A percentile compares a stretch with the other conserved stretches of the same genome.
These are phyloP conservation scores for Rhizoglyphus robini DNA, from an alignment of 1,140 invertebrate genomes.

Conservation along the genomic window DNA sequence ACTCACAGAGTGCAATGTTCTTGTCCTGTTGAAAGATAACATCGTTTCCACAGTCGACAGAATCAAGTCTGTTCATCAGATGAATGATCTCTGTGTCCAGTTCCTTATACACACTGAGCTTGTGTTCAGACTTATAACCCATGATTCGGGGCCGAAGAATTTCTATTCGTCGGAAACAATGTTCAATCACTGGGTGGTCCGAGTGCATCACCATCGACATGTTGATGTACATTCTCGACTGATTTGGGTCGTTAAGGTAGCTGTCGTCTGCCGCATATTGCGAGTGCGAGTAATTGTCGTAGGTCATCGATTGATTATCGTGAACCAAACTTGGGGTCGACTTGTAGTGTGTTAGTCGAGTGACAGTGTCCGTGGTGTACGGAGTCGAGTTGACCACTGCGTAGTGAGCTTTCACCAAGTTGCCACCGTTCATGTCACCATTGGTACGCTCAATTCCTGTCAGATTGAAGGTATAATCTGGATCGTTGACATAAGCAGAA, in stretches of 20 bases:
- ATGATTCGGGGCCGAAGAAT: conserved; percentile 9
- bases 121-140: conserved; percentile 9
- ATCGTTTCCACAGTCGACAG: not conserved
- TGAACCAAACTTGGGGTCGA: conserved; percentile 6
- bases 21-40: not conserved
- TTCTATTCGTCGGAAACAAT: conserved; percentile 15
- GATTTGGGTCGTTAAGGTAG: not conserved
- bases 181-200: conserved; percentile 14
- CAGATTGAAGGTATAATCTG: not conserved
- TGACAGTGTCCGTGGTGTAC: not conserved
- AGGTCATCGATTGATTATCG: not conserved
- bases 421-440: not conserved
- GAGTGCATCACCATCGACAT: conserved; percentile 3
- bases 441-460: not conserved
- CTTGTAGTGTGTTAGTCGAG: not conserved
- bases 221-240: conserved; percentile 10
- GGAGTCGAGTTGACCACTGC: not conserved
- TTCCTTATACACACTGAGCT: conserved; percentile 5
- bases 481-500: not conserved
- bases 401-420: conserved; percentile 1
- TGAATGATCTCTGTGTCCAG: not conserved
- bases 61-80: conserved; percentile 3
- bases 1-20: conserved; percentile 9
- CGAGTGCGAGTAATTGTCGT: not conserved
- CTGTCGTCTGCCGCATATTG: not conserved